Percentiles rank a stretch among this genome's conserved stretches.
These are phyloP conservation scores for Corapipo altera DNA, from an alignment of 2,113 vertebrate species.

Conservation along the genomic window DNA sequence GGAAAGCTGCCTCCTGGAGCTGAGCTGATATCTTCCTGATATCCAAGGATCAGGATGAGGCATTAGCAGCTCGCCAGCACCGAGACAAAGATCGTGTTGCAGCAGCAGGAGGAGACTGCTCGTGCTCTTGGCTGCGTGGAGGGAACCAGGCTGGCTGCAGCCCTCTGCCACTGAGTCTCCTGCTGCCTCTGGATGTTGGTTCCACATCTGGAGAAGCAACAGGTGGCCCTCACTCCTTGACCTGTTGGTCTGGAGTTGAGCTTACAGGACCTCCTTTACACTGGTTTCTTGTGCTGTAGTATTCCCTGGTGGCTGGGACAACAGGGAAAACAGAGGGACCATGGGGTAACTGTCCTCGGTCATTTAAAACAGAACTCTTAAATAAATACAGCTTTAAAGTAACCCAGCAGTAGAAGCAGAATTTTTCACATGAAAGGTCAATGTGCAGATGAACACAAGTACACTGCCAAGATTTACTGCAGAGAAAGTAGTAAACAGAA, in stretches of 20 bases:
- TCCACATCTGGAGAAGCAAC: neutral
- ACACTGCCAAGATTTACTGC: neutral
- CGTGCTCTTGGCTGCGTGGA: neutral
- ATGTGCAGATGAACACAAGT: neutral
- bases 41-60: neutral
- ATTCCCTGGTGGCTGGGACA: neutral
- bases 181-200: neutral
- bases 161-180: neutral
- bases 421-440: rapidly evolving
- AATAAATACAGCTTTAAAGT: neutral
- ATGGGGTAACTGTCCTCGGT: neutral
- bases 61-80: neutral
- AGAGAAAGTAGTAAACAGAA: neutral
- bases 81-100: neutral
- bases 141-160: neutral
- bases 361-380: neutral
- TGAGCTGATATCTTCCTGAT: neutral
- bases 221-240: neutral
- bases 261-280: neutral
- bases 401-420: neutral
- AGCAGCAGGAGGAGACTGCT: neutral
- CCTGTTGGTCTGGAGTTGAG: rapidly evolving
- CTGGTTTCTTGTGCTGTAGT: neutral
- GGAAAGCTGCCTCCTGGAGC: neutral
- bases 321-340: neutral